Base-by-base conservation (phyloP, 35 echinoderm and acorn worm species). In the Heliocidaris erythrogramma region DNA sequence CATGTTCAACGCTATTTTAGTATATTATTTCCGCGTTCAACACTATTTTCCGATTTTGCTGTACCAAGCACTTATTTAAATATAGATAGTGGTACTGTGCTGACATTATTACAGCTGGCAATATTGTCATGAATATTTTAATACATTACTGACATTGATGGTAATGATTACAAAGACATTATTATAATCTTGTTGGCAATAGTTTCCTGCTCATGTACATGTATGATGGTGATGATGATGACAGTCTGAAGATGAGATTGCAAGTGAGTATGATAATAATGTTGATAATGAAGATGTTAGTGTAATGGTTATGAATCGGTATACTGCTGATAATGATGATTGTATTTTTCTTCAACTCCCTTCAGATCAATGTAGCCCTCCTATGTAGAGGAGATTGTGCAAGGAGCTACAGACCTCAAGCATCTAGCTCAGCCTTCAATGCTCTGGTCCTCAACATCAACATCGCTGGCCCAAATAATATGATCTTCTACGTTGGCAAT, bases 401-500 rank as follows among this genome's bases (percentile, higher is more conserved):
- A 24, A 87, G 98, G 13, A 61, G 94, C 47, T 99, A 99, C 71
- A 94, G 85, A 32, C 95, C 97, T 31, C 30, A 30, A 30, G 60
- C 95, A 3, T 88, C 95, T 18, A 96, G 95, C 5, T 96, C 96
- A 4, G 85, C 96, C 32, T 99, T 95, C 94, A 99, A 99, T 86
- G 94, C 97, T 31, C 18, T 99, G 13, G 84, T 94, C 31, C 94
- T 99, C 5, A 97, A 95, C 18, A 94, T 97, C 59, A 95, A 94
- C n/a, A 95, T 97, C 10, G 13, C 91, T 14, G 48, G 87, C 12
- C 91, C 95, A 9, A 95, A 96, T n/a, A 97, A 99, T 85, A 93
- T 95, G 24, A 31, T 99, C 31, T 97, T 99, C 49, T 99, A 99
- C 85, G 60, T 99, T 47, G 95, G 95, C 18, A 96, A 94, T 90